phyloP scores from a whole-genome alignment of 2,797 vertebrate genomes.

The Micropoecilia bifurca region DNA sequence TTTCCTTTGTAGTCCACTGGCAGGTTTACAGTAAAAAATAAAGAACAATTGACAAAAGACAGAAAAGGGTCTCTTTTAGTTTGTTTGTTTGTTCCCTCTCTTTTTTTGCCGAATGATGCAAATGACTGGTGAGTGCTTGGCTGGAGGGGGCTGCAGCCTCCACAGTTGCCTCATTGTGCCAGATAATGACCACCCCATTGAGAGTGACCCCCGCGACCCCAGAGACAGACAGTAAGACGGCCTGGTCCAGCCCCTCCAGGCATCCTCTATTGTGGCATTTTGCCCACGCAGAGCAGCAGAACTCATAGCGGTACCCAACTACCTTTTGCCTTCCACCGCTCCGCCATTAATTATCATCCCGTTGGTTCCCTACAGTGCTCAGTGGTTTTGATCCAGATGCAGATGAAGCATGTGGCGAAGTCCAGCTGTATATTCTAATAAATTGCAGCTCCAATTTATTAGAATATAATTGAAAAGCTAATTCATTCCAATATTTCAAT shows the following conservation, averaged over 20 bases:
- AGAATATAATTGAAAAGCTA: not conserved
- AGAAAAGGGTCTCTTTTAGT: conserved; percentile 6
- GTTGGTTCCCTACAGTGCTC: conserved; percentile 14
- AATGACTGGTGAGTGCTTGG: conserved; percentile 30
- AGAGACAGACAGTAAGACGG: conserved; percentile 72
- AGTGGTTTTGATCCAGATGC: conserved; percentile 11
- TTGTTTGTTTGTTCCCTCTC: conserved; percentile 31
- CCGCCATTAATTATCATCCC: conserved; percentile 3
- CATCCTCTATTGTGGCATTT: conserved; percentile 73
- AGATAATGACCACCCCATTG: conserved; percentile 79
- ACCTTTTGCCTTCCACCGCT: conserved; percentile 19
- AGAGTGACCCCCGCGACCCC: conserved; percentile 67
- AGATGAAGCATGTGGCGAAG: conserved; percentile 20
- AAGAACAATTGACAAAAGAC: not conserved
- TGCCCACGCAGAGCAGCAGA: conserved; percentile 43
- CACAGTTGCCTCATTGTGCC: conserved; percentile 73
- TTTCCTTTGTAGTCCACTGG: too few relatives aligned
- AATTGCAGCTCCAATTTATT: not conserved
- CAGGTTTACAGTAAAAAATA: too few relatives aligned
- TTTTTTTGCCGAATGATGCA: conserved; percentile 45
- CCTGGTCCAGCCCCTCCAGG: conserved; percentile 57
- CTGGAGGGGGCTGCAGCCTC: conserved; percentile 28
- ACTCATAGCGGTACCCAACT: conserved; percentile 17
- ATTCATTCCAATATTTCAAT: not conserved
- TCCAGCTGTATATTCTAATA: conserved; percentile 3